Evolutionary conservation across 2,113 vertebrate genomes (phyloP).

Genomic region (Xiphophorus maculatus): DNA sequence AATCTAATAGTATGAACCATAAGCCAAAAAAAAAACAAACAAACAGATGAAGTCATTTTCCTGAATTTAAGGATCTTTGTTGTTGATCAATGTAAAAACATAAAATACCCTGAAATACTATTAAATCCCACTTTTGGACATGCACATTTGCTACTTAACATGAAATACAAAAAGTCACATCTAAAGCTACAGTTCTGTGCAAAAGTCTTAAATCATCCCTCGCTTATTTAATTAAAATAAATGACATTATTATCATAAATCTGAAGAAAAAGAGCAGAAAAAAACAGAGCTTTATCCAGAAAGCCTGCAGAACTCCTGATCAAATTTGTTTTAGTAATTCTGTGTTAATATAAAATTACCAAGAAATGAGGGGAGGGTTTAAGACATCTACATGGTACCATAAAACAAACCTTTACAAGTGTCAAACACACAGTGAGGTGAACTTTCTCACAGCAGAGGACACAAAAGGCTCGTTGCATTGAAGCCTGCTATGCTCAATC

Average conservation of each 20-base stretch:
- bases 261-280: not conserved
- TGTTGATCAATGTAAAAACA: too few species aligned
- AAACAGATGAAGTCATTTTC: too few species aligned
- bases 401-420: not conserved
- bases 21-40: too few species aligned
- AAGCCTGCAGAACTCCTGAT: not conserved
- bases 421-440: slow-evolving; percentile 1
- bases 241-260: not conserved
- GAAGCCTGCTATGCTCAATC: not conserved
- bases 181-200: not conserved
- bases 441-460: slow-evolving; percentile 1
- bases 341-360: not conserved
- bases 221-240: not conserved
- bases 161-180: not conserved
- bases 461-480: not conserved
- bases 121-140: not conserved
- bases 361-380: not conserved
- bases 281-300: not conserved
- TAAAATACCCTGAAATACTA: not conserved
- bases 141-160: not conserved
- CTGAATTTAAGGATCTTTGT: too few species aligned
- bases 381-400: not conserved
- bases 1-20: too few species aligned
- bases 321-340: not conserved
- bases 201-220: not conserved